These are phyloP conservation scores for Resseliella maxima DNA, from an alignment of 2,888 invertebrate species.

Conservation along the genomic window DNA sequence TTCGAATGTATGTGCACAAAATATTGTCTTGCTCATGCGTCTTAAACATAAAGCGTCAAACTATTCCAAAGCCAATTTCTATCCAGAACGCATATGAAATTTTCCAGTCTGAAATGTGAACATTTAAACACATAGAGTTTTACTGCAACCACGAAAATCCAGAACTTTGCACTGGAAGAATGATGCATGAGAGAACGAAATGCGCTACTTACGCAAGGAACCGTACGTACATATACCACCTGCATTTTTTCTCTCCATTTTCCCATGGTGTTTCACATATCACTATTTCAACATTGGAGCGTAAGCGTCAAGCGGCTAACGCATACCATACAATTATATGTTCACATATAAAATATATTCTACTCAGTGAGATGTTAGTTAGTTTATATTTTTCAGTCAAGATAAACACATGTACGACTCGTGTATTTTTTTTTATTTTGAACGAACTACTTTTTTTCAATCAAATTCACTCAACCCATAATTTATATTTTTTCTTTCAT, in stretches of 20 bases:
- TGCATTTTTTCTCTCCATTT: background rate
- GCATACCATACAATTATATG: constrained; percentile 3
- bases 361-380: constrained; percentile 31
- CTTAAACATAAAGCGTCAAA: background rate
- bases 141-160: background rate
- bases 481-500: too few relatives aligned
- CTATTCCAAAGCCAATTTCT: too few relatives aligned
- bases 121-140: background rate
- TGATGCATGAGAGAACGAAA: background rate
- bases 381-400: constrained; percentile 23
- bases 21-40: constrained; percentile 22
- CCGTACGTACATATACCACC: background rate
- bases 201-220: background rate
- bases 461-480: background rate
- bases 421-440: constrained; percentile 5
- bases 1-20: background rate
- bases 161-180: background rate
- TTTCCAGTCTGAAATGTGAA: background rate
- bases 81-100: background rate
- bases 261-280: background rate
- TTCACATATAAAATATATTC: constrained; percentile 33
- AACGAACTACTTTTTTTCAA: background rate
- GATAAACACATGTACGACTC: background rate
- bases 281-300: background rate
- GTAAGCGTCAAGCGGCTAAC: background rate